Base-by-base conservation (phyloP, 2,113 vertebrate genomes). In the Myotis lucifugus region DNA sequence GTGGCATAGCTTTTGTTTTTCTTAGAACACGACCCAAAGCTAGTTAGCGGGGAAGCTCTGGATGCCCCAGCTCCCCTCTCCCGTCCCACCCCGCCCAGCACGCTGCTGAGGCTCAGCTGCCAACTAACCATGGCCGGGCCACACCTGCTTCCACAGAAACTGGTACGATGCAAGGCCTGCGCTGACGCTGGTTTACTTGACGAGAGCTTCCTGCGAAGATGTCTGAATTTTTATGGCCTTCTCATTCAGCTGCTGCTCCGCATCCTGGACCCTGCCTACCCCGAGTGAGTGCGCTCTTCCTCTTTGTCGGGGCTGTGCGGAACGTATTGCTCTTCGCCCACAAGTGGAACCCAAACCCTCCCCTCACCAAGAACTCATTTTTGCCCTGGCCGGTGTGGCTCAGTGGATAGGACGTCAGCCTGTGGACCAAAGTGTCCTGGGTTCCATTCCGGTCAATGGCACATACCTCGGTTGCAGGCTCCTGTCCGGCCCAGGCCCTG, bases 161-260 rank as follows among this genome's bases (percentile, higher is more conserved):
- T 99, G 97, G 99, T 99, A 98, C 99, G 99, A 96, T 99, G 99
- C 98, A 99, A 99, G 98, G 99, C 99, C 90, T 99, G 99, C 97
- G 99, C 99, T 83, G 99, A 99, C 64, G 99, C 99, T 37, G 99
- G 99, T 74, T 98, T 99, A 97, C 98, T 99, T 98, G 99, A 99
- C 85, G 99, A 99, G 97, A 99, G 99, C 98, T 99, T 99, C 92
- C 98, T 99, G 85, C 99, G 99, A 97, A 99, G 99, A 97, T 99
- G 99, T 97, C 99, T 99, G 98, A 99, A 99, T 98, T 99, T 99
- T 98, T 99, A 99, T 95, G 99, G 99, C 98, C 99, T 99, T 97
- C 99, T 99, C 88, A 99, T 99, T 95, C 99, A 99, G 98, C 99
- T 99, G 96, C 98, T 99, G 97, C 99, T 99, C 82, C 99, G 99